Evolutionary conservation across 2,797 vertebrate species (phyloP).

Genomic region (Chaetophractus vellerosus): DNA sequence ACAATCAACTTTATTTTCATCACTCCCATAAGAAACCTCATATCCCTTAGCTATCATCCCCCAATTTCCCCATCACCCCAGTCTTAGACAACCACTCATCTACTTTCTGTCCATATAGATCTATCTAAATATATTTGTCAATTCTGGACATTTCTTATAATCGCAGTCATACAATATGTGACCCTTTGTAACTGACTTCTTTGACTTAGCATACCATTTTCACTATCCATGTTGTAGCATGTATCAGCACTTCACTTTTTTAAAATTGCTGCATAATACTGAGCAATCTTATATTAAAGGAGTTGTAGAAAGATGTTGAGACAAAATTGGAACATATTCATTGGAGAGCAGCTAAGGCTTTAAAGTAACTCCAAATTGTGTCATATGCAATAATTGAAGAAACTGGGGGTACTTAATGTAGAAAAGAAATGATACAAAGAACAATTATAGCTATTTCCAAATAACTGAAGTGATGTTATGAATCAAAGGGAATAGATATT

Average conservation of each 20-base stretch:
- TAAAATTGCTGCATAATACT: constrained; percentile 39
- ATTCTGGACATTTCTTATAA: constrained; percentile 14
- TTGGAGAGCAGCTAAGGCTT: not conserved
- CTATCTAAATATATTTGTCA: not conserved
- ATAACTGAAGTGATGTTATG: not conserved
- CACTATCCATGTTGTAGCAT: not conserved
- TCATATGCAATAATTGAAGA: constrained; percentile 30
- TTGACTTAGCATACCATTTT: constrained; percentile 42
- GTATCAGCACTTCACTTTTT: constrained; percentile 17
- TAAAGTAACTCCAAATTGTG: constrained; percentile 47
- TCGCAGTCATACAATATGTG: not conserved
- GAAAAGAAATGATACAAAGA: not conserved
- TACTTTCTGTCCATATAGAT: not conserved
- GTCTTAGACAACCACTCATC: not conserved
- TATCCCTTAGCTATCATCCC: not conserved
- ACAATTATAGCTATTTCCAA: not conserved
- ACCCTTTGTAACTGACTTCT: constrained; percentile 24
- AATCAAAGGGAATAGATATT: not conserved
- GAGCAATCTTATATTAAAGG: constrained; percentile 27
- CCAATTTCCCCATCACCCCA: not conserved
- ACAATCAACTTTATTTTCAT: not conserved
- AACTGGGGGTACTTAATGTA: not conserved
- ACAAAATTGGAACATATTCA: constrained; percentile 11
- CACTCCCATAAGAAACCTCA: not conserved
- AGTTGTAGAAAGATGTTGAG: not conserved